Evolutionary conservation across 1,140 invertebrate genomes (phyloP).

Genomic region (Chelonus insularis): DNA sequence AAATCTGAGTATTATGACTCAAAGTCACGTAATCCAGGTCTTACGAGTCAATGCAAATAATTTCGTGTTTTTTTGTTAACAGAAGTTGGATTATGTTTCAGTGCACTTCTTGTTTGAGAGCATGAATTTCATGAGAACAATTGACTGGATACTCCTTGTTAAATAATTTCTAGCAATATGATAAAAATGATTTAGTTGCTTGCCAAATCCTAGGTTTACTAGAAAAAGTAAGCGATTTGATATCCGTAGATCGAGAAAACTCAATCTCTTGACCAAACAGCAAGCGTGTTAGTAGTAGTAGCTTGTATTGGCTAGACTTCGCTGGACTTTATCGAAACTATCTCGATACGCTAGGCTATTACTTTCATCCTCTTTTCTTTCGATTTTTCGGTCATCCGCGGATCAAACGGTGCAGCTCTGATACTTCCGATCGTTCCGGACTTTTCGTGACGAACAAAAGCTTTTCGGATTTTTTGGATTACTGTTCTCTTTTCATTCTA

Average conservation of each 20-base stretch:
- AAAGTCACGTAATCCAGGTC: background rate
- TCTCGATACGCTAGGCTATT: conserved; percentile 1
- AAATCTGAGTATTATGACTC: background rate
- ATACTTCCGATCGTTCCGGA: conserved; percentile 7
- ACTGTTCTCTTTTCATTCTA: background rate
- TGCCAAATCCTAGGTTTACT: conserved; percentile 4
- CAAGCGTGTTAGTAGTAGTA: background rate
- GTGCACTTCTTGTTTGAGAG: too few relatives aligned
- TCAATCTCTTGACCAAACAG: conserved; percentile 15
- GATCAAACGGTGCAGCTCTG: conserved; percentile 10
- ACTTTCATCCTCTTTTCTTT: conserved; percentile 10
- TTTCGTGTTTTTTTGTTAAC: too few relatives aligned
- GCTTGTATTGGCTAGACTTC: conserved; percentile 4
- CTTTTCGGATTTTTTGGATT: conserved; percentile 10
- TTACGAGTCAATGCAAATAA: too few relatives aligned
- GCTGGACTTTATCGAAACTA: conserved; percentile 16
- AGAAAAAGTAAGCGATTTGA: conserved; percentile 7
- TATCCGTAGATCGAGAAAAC: background rate
- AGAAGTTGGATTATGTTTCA: too few relatives aligned
- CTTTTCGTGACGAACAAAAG: background rate
- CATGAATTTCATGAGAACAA: background rate
- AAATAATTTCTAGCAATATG: conserved; percentile 6
- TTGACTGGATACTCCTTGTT: background rate
- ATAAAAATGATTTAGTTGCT: background rate
- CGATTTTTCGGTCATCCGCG: conserved; percentile 2